A percentile compares a stretch with the other conserved stretches of the same genome.
These are phyloP conservation scores for Corvus cornix DNA, from an alignment of 2,113 vertebrate genomes.

Conservation along the genomic window DNA sequence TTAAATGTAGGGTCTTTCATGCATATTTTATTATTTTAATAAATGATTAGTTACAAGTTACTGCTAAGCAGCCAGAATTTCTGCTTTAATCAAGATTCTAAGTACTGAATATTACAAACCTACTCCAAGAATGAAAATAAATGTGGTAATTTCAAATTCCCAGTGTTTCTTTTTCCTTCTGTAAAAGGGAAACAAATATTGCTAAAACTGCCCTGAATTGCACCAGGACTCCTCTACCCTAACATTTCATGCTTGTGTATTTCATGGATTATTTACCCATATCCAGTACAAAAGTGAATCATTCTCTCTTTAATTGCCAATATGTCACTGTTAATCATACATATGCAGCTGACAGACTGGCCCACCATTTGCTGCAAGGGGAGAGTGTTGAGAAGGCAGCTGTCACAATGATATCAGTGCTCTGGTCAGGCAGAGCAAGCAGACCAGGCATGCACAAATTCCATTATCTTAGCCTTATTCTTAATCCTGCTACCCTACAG, in stretches of 20 bases:
- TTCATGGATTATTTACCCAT: conserved; percentile 39
- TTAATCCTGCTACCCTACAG: conserved; percentile 63
- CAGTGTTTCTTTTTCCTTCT: background rate
- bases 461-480: conserved; percentile 66
- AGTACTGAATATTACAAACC: background rate
- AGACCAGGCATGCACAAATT: conserved; percentile 60
- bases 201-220: background rate
- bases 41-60: background rate
- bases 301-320: conserved; percentile 68
- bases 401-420: conserved; percentile 49
- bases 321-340: conserved; percentile 36
- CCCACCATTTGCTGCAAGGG: conserved; percentile 47
- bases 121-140: background rate
- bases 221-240: background rate
- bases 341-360: conserved; percentile 40
- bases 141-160: background rate
- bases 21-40: background rate
- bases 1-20: background rate
- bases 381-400: conserved; percentile 50
- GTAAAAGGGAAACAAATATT: background rate
- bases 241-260: conserved; percentile 17
- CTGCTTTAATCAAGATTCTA: background rate
- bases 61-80: background rate
- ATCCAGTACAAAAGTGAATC: conserved; percentile 40
- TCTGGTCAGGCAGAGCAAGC: conserved; percentile 50